These are phyloP conservation scores for Himalopsyche phryganea DNA, from an alignment of 1,140 invertebrate species.

Conservation along the genomic window DNA sequence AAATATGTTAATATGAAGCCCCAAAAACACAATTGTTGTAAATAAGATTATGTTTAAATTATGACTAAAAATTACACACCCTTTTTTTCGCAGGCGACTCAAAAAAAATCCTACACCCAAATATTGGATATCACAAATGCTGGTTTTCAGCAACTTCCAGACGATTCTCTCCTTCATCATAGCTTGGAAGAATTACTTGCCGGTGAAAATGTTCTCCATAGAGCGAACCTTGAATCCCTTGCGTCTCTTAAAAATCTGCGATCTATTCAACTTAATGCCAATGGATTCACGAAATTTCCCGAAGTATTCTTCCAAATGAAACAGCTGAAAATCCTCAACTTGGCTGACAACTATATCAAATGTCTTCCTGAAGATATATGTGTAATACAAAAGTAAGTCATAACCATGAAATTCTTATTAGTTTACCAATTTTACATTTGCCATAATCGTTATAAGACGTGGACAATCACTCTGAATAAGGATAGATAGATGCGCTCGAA, in stretches of 20 bases:
- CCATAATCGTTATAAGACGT: too few species aligned
- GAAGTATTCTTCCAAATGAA: slow-evolving; percentile 56
- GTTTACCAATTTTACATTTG: too few species aligned
- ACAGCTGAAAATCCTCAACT: slow-evolving; percentile 60
- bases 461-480: too few species aligned
- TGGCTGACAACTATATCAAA: slow-evolving; percentile 66
- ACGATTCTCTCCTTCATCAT: slow-evolving; percentile 31
- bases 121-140: slow-evolving; percentile 47
- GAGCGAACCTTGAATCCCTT: slow-evolving; percentile 28
- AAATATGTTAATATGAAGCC: too few species aligned
- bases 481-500: too few species aligned
- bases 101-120: slow-evolving; percentile 41
- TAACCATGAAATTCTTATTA: too few species aligned
- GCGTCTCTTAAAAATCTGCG: slow-evolving; percentile 52
- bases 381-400: slow-evolving; percentile 62
- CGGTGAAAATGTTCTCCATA: slow-evolving; percentile 44
- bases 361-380: slow-evolving; percentile 60
- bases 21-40: too few species aligned
- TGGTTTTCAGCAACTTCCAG: slow-evolving; percentile 43
- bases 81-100: slow-evolving; percentile 45
- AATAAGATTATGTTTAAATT: too few species aligned
- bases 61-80: too few species aligned
- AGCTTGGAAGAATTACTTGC: slow-evolving; percentile 46
- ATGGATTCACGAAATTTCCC: slow-evolving; percentile 58
- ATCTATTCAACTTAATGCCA: slow-evolving; percentile 57